phyloP scores from a whole-genome alignment of 2,113 vertebrate species.

The Catharus bicknelli region DNA sequence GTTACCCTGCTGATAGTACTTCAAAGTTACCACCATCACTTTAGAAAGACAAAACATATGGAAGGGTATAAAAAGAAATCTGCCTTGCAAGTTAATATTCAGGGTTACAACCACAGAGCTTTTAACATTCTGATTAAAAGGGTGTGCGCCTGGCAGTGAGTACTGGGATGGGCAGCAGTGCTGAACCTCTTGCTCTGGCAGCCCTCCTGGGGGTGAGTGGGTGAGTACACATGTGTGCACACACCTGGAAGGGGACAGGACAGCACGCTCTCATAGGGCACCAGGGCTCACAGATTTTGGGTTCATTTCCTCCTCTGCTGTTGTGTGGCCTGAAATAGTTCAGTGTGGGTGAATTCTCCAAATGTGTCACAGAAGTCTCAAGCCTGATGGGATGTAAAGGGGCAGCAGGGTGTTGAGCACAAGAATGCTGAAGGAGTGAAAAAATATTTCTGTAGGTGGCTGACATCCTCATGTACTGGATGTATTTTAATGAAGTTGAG shows the following conservation, averaged over 20 bases:
- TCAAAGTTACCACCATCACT: neutral
- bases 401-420: neutral
- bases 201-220: neutral
- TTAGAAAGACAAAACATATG: neutral
- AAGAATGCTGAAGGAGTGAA: conserved; percentile 39
- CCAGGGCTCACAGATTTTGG: neutral
- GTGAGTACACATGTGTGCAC: accelerated
- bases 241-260: neutral
- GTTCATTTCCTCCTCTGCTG: neutral
- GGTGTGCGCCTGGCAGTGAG: neutral
- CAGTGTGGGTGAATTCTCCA: neutral
- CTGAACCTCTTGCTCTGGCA: neutral
- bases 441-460: conserved; percentile 44
- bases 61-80: neutral
- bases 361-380: neutral
- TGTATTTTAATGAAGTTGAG: neutral
- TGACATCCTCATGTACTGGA: neutral
- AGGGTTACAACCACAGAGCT: neutral
- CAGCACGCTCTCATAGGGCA: accelerated
- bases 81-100: neutral
- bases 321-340: neutral
- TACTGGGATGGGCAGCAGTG: neutral
- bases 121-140: accelerated
- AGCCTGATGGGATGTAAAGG: neutral
- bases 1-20: neutral